phyloP scores from a whole-genome alignment of 2,797 vertebrate genomes.

The Scomberomorus guttatus region DNA sequence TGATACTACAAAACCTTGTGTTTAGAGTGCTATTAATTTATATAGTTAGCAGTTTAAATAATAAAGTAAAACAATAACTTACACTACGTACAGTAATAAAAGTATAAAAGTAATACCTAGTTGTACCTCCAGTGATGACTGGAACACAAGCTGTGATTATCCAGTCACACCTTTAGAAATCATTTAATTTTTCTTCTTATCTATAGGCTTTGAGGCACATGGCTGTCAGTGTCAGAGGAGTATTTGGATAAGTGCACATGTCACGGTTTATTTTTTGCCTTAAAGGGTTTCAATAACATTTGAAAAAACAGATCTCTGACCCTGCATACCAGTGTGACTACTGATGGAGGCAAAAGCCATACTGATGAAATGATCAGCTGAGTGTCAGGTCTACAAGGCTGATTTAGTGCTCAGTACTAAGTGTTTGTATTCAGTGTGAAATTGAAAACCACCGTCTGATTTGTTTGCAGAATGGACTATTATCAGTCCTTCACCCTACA shows the following conservation, averaged over 20 bases:
- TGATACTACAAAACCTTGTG: neutral
- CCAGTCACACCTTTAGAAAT: neutral
- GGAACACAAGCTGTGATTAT: neutral
- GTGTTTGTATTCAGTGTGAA: conserved; percentile 1
- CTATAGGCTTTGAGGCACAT: neutral
- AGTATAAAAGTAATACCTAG: neutral
- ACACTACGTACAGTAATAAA: neutral
- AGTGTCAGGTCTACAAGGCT: conserved; percentile 12
- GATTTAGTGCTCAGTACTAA: neutral
- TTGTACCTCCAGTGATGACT: neutral
- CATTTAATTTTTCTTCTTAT: neutral
- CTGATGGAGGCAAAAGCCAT: conserved; percentile 8
- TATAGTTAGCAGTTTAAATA: neutral
- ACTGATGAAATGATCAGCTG: conserved; percentile 46
- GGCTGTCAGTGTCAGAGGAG: neutral
- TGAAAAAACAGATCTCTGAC: conserved; percentile 42
- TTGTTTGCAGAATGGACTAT: neutral
- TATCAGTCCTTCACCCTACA: neutral
- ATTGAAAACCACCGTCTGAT: neutral
- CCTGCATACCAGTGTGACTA: conserved; percentile 27
- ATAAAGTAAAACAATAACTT: neutral
- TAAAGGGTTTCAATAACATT: conserved; percentile 15
- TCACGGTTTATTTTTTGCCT: conserved; percentile 22
- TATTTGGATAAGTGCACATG: neutral
- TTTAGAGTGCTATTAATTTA: neutral